These are phyloP conservation scores for Erythrolamprus reginae DNA, from an alignment of 2,113 vertebrate genomes.

Conservation along the genomic window DNA sequence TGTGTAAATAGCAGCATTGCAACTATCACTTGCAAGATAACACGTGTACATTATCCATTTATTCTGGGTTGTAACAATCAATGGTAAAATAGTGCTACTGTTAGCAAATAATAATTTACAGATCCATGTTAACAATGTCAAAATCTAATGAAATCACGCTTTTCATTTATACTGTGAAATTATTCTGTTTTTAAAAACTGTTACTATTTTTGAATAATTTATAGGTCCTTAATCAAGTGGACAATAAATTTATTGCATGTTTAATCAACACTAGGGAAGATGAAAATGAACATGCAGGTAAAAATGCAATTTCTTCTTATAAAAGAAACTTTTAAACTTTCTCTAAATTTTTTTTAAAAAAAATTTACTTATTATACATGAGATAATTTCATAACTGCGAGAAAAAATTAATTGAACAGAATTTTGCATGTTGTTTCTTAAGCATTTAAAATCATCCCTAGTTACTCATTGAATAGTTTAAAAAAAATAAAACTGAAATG, in stretches of 20 bases:
- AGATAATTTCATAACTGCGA: background rate
- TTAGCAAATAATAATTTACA: constrained; percentile 20
- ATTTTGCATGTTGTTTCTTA: background rate
- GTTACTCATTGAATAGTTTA: background rate
- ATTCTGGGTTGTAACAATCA: constrained; percentile 11
- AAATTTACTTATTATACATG: constrained; percentile 12
- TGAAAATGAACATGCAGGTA: constrained; percentile 61
- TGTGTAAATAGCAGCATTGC: background rate
- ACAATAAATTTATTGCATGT: constrained; percentile 98
- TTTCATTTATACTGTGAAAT: background rate
- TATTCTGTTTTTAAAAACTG: background rate
- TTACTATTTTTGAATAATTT: constrained; percentile 43
- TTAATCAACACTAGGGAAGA: constrained; percentile 80
- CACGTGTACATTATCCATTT: constrained; percentile 24
- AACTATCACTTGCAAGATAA: background rate
- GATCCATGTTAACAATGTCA: background rate
- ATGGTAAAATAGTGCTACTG: background rate
- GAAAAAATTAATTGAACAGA: background rate
- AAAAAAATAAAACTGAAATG: background rate
- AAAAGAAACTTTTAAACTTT: constrained; percentile 7
- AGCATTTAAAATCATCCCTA: background rate
- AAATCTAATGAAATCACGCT: background rate
- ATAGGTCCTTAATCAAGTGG: constrained; percentile 95
- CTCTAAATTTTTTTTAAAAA: background rate
- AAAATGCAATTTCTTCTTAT: constrained; percentile 27